Evolutionary conservation across 2,888 invertebrate species (phyloP), one percentile per base, ranked within the genome.

Genomic region (Zootermopsis nevadensis): DNA sequence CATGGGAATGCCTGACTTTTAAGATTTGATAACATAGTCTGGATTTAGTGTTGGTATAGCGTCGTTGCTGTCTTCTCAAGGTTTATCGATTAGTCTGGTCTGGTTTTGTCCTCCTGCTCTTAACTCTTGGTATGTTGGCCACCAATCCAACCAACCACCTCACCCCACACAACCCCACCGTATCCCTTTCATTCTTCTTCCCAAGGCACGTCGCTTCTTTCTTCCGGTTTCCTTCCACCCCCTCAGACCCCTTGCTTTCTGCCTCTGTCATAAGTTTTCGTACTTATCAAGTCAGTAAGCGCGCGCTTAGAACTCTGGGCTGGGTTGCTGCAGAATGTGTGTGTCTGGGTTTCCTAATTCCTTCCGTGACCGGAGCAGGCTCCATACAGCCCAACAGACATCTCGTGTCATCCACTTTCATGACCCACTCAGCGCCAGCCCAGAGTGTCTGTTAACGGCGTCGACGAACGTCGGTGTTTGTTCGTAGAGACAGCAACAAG

Each of bases 81-180:
- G 74, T 80, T 74, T 81, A 84, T 84, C 84, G 84, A 84, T 84
- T 80, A 82, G 80, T 77, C 77, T 82, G 76, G 48, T 55, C 66
- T 77, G 35, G 82, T 79, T 27, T 33, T 72, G 15, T 33, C 69
- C n/a, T 10, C 35, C 27, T 67, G 33, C 53, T 60, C 35, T 38
- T 24, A 42, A 35, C 42, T 60, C 60, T 33, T 35, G 27, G 60
- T 60, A 53, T 77, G 77, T 48, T 60, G 35, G 60, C 79, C 60
- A 76, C n/a, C 38, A 48, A 38, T 48, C 38, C 12, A 27, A 27
- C 10, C 8, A 15, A 15, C n/a, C n/a, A 12, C 12, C 60, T 27
- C n/a, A 60, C 27, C 60, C 48, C 48, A 48, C 48, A 15, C 19
- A 19, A 48, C 19, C 48, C 48, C n/a, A 15, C 27, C 4, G 60